Base-by-base conservation (phyloP, 1,140 invertebrate species). In the Bombus pascuorum region DNA sequence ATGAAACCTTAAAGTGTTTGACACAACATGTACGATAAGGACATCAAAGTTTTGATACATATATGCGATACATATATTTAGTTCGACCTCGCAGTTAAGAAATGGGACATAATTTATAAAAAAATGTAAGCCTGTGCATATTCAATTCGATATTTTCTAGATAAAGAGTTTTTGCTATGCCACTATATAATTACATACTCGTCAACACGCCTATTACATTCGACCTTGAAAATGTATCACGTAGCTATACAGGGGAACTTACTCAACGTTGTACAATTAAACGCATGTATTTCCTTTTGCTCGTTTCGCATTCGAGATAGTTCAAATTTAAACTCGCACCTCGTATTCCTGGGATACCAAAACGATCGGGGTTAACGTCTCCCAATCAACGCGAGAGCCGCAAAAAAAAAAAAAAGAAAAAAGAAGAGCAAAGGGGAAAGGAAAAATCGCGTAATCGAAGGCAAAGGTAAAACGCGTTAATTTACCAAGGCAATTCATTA, bases 401-500 rank as follows among this genome's bases (percentile, higher is more conserved):
- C 12, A 0, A n/a, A 2, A 8, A 18, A 15, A 12, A 28, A 25
- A 1, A 25, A 13, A 4, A 1, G 2, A n/a, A 32, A 8, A 22
- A 9, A 22, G 32, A 37, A 15, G 32, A 22, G 22, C 0, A 0
- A 22, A 53, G 47, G 18, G 18, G 22, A 28, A 28, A 12, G 68
- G 32, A 12, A 39, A 68, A 75, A 57, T 65, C 32, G 44, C 62
- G 44, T 6, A 32, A 47, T 22, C 37, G 73, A 77, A 70, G 32
- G 74, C 47, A 2, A 22, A 3, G 34, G 32, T 47, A 59, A 75
- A 75, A 66, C 70, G 13, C 44, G 81, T 70, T 77, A 77, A 83
- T 83, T 68, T 32, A 66, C 4, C 22, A 1, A 15, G 65, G 70
- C 42, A 13, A 78, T 77, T 84, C 37, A 71, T 84, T 59, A 70